A percentile compares a stretch with the other conserved stretches of the same genome.
These are phyloP conservation scores for Argyrosomus regius DNA, from an alignment of 2,797 vertebrate species.

Conservation along the genomic window DNA sequence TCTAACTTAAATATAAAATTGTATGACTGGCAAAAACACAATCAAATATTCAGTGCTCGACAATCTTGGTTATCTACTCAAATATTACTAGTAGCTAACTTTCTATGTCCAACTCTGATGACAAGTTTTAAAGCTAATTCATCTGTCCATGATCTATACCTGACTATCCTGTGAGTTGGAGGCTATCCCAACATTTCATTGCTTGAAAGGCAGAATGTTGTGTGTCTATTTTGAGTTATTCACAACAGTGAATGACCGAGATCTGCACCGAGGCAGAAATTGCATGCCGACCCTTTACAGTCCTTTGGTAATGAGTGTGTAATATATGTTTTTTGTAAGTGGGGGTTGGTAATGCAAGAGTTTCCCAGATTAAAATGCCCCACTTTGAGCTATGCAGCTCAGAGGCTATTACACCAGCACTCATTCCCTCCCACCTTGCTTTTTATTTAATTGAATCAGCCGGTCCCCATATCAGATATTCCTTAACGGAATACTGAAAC, in stretches of 20 bases:
- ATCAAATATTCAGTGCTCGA: neutral
- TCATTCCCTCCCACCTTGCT: conserved; percentile 73
- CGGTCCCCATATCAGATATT: conserved; percentile 84
- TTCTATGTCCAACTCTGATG: neutral
- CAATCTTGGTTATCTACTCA: neutral
- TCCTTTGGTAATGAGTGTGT: conserved; percentile 49
- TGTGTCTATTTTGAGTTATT: conserved; percentile 5
- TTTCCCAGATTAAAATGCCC: conserved; percentile 65
- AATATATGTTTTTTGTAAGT: conserved; percentile 49
- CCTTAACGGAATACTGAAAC: conserved; percentile 85
- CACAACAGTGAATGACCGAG: conserved; percentile 22
- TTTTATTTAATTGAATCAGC: conserved; percentile 87
- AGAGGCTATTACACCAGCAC: conserved; percentile 56
- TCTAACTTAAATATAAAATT: neutral
- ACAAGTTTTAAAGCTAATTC: neutral
- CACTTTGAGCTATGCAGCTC: conserved; percentile 54
- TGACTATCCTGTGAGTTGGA: neutral
- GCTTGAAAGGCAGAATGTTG: neutral
- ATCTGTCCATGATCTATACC: neutral
- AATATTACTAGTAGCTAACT: too few species aligned
- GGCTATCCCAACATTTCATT: conserved; percentile 1
- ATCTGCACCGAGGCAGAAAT: conserved; percentile 33
- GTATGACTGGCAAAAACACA: neutral
- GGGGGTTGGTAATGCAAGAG: conserved; percentile 16
- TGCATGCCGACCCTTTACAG: conserved; percentile 33